A percentile compares a stretch with the other conserved stretches of the same genome.
Evolutionary conservation across 1,140 invertebrate species (phyloP).

Genomic region (Drosophila azteca): DNA sequence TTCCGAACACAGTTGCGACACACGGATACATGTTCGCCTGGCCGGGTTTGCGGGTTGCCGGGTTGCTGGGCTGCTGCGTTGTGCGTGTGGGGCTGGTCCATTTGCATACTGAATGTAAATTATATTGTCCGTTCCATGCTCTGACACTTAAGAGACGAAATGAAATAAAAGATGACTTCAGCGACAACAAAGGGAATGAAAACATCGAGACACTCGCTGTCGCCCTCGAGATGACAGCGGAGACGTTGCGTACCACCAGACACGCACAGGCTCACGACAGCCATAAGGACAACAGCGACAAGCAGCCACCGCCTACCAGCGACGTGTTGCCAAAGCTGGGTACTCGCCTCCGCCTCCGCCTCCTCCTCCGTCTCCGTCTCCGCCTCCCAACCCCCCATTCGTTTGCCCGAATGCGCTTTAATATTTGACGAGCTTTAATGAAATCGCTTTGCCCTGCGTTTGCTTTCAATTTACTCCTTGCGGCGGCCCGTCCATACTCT

Average conservation of each 20-base stretch:
- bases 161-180: conserved; percentile 69
- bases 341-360: no score
- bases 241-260: conserved; percentile 44
- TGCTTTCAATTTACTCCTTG: conserved; percentile 66
- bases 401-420: conserved; percentile 58
- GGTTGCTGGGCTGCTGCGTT: conserved; percentile 1
- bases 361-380: no score
- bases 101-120: conserved; percentile 77
- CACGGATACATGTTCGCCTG: conserved; percentile 35
- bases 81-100: conserved; percentile 34
- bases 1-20: conserved; percentile 51
- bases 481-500: conserved; percentile 12
- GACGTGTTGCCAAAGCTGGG: background rate
- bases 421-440: conserved; percentile 77
- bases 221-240: conserved; percentile 33
- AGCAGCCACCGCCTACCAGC: conserved; percentile 13
- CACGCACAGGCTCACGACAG: conserved; percentile 13
- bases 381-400: no score
- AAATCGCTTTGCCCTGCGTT: conserved; percentile 70
- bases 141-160: conserved; percentile 77
- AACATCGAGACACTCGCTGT: conserved; percentile 23
- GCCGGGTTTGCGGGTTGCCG: no score
- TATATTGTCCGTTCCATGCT: conserved; percentile 75
- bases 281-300: conserved; percentile 24
- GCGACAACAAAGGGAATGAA: conserved; percentile 64